A percentile compares a stretch with the other conserved stretches of the same genome.
Evolutionary conservation across 2,888 invertebrate genomes (phyloP).

Genomic region (Belgica antarctica): DNA sequence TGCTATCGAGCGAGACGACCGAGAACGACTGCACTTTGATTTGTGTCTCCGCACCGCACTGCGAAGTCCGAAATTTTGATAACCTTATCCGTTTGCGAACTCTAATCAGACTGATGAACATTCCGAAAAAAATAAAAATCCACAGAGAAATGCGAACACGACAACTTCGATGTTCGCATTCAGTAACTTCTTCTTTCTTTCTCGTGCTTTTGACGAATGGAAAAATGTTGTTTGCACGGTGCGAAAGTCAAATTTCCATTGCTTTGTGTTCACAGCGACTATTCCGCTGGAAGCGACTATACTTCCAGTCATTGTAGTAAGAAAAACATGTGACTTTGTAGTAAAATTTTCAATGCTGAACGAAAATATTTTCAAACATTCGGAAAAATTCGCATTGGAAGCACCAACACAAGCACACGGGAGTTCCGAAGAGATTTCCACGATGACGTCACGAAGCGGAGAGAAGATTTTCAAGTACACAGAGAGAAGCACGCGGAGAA

Average conservation of each 20-base stretch:
- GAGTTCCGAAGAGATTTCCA: slow-evolving; percentile 2
- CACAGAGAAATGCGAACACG: slow-evolving; percentile 2
- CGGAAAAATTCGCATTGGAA: background rate
- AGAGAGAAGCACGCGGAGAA: no score
- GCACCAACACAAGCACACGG: background rate
- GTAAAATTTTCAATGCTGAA: slow-evolving; percentile 5
- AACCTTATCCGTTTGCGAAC: slow-evolving; percentile 36
- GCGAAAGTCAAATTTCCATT: background rate
- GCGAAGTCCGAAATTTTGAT: background rate
- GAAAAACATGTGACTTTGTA: slow-evolving; percentile 2
- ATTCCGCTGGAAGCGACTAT: background rate
- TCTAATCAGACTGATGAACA: slow-evolving; percentile 40
- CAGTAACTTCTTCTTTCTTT: background rate
- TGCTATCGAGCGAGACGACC: background rate
- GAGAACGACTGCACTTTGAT: background rate
- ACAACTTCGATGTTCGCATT: slow-evolving; percentile 20
- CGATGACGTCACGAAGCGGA: slow-evolving; percentile 10
- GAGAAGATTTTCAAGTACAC: no score
- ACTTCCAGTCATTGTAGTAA: background rate
- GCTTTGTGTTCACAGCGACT: background rate
- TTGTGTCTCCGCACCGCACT: background rate
- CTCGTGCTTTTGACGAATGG: slow-evolving; percentile 11
- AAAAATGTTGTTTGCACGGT: slow-evolving; percentile 23
- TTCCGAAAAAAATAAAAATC: slow-evolving; percentile 12
- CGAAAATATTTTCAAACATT: background rate